Evolutionary conservation across 2,888 invertebrate species (phyloP).

Genomic region (Temnothorax ravouxi): DNA sequence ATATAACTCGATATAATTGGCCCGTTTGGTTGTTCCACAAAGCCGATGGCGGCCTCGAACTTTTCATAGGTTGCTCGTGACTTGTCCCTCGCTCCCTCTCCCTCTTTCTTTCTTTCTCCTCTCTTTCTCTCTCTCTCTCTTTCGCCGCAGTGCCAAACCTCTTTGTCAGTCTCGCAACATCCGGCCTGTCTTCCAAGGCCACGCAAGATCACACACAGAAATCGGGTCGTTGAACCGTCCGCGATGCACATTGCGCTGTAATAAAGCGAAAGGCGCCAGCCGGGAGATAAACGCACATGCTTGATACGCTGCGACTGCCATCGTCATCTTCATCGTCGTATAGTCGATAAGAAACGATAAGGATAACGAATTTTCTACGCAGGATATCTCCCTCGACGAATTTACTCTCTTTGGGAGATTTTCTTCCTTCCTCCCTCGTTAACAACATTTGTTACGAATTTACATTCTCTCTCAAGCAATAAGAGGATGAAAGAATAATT

Average conservation of each 20-base stretch:
- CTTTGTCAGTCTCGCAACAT: slow-evolving; percentile 71
- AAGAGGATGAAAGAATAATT: not conserved
- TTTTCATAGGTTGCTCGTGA: slow-evolving; percentile 66
- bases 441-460: not conserved
- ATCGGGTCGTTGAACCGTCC: slow-evolving; percentile 78
- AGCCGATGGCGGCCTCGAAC: slow-evolving; percentile 68
- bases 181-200: slow-evolving; percentile 78
- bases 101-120: slow-evolving; percentile 27
- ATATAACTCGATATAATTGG: not conserved
- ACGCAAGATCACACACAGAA: slow-evolving; percentile 74
- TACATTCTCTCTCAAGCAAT: not conserved
- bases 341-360: slow-evolving; percentile 65
- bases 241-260: slow-evolving; percentile 65
- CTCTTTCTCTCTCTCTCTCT: not conserved
- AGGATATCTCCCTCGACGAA: not conserved
- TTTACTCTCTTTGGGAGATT: not conserved
- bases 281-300: slow-evolving; percentile 68
- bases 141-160: slow-evolving; percentile 28
- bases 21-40: slow-evolving; percentile 8
- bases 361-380: slow-evolving; percentile 2
- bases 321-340: slow-evolving; percentile 12
- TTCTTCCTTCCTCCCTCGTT: not conserved
- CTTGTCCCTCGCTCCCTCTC: slow-evolving; percentile 45
- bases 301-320: slow-evolving; percentile 46
- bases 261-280: slow-evolving; percentile 71